Evolutionary conservation across 2,113 vertebrate species (phyloP), one percentile per base, ranked within the genome.

Genomic region (Cricetomys ansorgei): DNA sequence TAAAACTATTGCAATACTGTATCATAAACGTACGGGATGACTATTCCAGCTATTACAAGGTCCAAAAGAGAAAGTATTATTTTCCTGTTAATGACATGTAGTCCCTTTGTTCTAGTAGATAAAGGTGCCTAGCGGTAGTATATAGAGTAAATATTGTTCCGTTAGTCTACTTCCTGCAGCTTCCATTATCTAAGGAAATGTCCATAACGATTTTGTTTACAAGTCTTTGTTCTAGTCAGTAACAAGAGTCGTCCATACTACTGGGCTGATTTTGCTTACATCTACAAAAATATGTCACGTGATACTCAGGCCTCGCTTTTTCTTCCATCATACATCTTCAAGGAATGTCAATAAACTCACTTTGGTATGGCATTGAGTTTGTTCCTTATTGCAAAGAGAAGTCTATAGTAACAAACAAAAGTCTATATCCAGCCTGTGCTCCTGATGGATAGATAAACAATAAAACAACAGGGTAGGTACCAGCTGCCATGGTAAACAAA

Each of bases 271-370:
- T 99, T 98, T 98, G 98, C 98, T 98, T 98, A 89, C 97, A 98
- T 98, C 97, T 96, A 98, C 96, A 97, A 98, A 98, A 98, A 99
- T 98, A 98, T 98, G 98, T 99, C 98, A 98, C 96, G 98, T 98
- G 98, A 99, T 98, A 98, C 99, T 99, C 99, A 99, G 99, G 99
- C 99, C 99, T 97, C 98, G 98, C 99, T 99, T 98, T 98, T 97
- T 98, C 98, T 99, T 98, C 97, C 98, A 98, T 98, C 98, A 98
- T 98, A 98, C 98, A 98, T 98, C 98, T 98, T 98, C 98, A 98
- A 99, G 98, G 98, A 99, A 99, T 99, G 98, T 99, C 98, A 99
- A 99, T 99, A 99, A 99, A 99, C 97, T 98, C 98, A 98, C 97
- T 99, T 99, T 99, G 98, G 98, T 99, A 99, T 98, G 98, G 97